Evolutionary conservation across 2,797 vertebrate genomes (phyloP).

Genomic region (Sebastes hubbsi): DNA sequence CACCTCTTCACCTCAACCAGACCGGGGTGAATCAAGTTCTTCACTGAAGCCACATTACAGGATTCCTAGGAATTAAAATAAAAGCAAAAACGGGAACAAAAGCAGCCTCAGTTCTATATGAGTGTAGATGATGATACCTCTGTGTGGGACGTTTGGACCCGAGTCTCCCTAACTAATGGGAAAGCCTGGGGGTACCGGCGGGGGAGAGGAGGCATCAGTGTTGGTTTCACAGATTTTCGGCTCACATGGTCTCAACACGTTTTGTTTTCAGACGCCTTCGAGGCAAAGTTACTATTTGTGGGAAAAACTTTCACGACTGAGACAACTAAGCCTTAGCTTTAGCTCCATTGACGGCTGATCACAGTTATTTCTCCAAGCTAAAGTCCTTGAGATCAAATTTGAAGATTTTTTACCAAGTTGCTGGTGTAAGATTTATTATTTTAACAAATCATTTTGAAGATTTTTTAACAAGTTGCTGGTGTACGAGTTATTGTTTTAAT

Average conservation of each 20-base stretch:
- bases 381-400: too few species aligned
- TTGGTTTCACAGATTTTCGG: not conserved
- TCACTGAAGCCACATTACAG: not conserved
- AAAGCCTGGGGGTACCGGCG: constrained; percentile 16
- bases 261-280: not conserved
- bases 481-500: too few species aligned
- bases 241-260: constrained; percentile 15
- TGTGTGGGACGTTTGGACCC: not conserved
- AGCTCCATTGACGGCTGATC: not conserved
- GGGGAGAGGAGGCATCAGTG: not conserved
- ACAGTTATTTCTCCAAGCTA: not conserved
- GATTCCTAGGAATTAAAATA: not conserved
- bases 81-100: not conserved
- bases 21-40: not conserved
- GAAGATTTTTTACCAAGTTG: too few species aligned
- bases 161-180: not conserved
- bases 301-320: not conserved
- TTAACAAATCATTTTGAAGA: too few species aligned
- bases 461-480: too few species aligned
- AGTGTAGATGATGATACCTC: not conserved
- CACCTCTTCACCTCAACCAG: not conserved
- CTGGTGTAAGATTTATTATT: too few species aligned
- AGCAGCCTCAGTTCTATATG: not conserved
- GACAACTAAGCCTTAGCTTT: not conserved
- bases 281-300: not conserved